phyloP scores from a whole-genome alignment of 2,888 invertebrate species.

The Digitonthophagus gazella region DNA sequence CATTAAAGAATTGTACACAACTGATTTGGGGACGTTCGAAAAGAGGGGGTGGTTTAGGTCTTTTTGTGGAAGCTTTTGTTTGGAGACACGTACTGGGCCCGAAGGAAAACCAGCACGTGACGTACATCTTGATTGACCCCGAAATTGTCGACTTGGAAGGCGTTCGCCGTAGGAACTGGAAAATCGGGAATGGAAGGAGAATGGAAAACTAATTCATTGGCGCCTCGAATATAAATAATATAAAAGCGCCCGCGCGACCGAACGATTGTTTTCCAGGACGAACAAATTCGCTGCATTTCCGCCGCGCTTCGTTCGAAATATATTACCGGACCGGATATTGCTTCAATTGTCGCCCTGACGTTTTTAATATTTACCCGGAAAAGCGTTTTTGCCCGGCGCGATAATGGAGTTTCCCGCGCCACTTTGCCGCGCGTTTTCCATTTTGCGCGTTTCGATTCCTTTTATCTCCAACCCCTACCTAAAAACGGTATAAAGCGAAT shows the following conservation, averaged over 20 bases:
- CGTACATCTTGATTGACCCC: background rate
- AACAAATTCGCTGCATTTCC: background rate
- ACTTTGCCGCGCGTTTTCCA: background rate
- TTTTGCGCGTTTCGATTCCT: background rate
- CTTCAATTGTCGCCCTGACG: background rate
- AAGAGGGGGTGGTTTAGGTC: too few relatives aligned
- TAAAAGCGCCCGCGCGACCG: too few relatives aligned
- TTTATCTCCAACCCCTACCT: background rate
- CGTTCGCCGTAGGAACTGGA: too few relatives aligned
- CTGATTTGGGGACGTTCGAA: background rate
- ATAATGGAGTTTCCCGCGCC: background rate
- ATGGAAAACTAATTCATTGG: too few relatives aligned
- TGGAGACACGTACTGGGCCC: background rate
- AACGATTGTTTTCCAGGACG: too few relatives aligned
- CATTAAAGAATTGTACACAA: background rate
- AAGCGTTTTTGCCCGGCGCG: background rate
- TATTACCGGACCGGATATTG: background rate
- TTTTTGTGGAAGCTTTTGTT: background rate
- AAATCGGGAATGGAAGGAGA: too few relatives aligned
- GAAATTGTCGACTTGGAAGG: background rate
- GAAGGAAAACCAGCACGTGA: background rate
- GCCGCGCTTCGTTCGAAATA: background rate
- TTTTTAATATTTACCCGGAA: background rate
- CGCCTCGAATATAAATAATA: too few relatives aligned
- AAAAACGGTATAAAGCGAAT: background rate